These are phyloP conservation scores for Psittacula echo DNA, from an alignment of 2,797 vertebrate species.

Conservation along the genomic window DNA sequence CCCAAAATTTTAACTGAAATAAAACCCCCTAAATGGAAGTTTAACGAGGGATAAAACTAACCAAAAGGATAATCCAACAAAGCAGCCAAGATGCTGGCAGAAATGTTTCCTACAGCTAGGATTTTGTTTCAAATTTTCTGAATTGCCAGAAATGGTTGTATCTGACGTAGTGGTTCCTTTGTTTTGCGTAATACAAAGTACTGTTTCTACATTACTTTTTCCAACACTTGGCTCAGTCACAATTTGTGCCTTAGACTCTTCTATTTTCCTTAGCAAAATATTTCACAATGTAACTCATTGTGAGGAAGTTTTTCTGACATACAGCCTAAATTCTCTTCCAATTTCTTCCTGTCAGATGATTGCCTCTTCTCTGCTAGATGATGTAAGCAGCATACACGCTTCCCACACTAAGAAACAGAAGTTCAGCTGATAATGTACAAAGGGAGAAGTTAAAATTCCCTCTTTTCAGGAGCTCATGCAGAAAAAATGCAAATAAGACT, in stretches of 20 bases:
- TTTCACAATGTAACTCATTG: not conserved
- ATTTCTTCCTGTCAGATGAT: slow-evolving; percentile 35
- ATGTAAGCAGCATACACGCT: not conserved
- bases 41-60: not conserved
- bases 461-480: not conserved
- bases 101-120: not conserved
- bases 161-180: not conserved
- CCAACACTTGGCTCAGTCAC: not conserved
- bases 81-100: not conserved
- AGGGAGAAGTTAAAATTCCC: not conserved
- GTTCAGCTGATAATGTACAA: not conserved
- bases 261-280: slow-evolving; percentile 31
- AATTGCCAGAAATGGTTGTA: not conserved
- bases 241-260: not conserved
- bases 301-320: slow-evolving; percentile 26
- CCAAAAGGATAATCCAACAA: not conserved
- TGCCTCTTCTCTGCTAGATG: not conserved
- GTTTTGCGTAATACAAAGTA: not conserved
- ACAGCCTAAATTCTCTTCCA: slow-evolving; percentile 1
- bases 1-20: not conserved
- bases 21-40: not conserved
- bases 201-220: not conserved
- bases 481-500: not conserved
- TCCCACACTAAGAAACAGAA: not conserved
- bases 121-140: not conserved